Base-by-base conservation (phyloP, 2,888 invertebrate genomes). In the Gandaritis pyraliata region DNA sequence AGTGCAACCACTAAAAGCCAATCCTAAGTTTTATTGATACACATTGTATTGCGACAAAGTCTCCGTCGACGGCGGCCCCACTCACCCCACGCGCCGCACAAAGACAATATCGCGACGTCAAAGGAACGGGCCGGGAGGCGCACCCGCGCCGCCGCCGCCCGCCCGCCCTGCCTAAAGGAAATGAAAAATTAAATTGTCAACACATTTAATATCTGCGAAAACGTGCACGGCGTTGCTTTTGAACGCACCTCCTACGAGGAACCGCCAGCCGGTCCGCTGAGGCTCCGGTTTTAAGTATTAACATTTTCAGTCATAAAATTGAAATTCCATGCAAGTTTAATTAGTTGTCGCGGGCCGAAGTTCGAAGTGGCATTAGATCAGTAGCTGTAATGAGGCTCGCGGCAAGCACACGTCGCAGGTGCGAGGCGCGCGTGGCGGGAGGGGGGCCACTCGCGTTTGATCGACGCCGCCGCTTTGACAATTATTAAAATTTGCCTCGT, bases 11-110 rank as follows among this genome's bases (percentile, higher is more conserved):
- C 92, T 92, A 92, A 92, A 92, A 92, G 92, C 92, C 92, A 92
- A 92, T 92, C 91, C 92, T 91, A 92, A 92, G 92, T 92, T 92
- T 92, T 92, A 92, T 92, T 92, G 92, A 92, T 92, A 92, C 92
- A 92, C 92, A 92, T 92, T 92, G 91, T 92, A 92, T 92, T 92
- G 92, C 91, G 92, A 92, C 92, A 92, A 91, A 91, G 92, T 92
- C 91, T 90, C 90, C 85, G 88, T 80, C 87, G 87, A 73, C 85
- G 82, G 82, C 81, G 88, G 86, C 83, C 88, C 83, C 82, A 82
- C 88, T 81, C 88, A 88, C 86, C 88, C 90, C 90, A 87, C 85
- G 84, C 86, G 85, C 83, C 86, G 86, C 88, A 91, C 92, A 92
- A 92, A 92, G 92, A 92, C 92, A 92, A 92, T 92, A 92, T 92